Percentiles rank a stretch among this genome's conserved stretches.
Conservation (phyloP, 2,888 invertebrate genomes). For the Tromatobia lineatoria region DNA sequence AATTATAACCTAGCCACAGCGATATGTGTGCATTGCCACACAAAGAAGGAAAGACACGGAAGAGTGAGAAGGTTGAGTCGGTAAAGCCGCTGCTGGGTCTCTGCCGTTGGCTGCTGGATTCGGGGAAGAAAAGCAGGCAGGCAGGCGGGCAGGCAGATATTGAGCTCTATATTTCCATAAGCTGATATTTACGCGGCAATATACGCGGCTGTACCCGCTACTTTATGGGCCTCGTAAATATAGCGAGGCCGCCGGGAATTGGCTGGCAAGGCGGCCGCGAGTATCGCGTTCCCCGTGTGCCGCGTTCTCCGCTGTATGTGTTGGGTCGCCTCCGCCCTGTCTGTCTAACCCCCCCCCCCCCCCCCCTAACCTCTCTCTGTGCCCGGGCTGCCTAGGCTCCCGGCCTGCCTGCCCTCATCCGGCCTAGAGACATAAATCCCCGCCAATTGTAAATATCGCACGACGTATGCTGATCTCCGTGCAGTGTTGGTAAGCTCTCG, state of each 20-base stretch:
- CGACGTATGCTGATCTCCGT: slow-evolving; percentile 82
- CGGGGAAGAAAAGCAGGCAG: slow-evolving; percentile 72
- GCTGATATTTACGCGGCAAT: slow-evolving; percentile 87
- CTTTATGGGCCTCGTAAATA: slow-evolving; percentile 85
- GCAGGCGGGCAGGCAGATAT: slow-evolving; percentile 85
- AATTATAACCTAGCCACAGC: slow-evolving; percentile 25
- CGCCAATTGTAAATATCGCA: slow-evolving; percentile 84
- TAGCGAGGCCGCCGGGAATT: slow-evolving; percentile 84
- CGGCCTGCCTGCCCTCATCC: slow-evolving; percentile 67
- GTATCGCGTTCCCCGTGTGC: slow-evolving; percentile 72
- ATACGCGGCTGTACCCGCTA: slow-evolving; percentile 84
- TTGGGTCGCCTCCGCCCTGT: slow-evolving; percentile 35
- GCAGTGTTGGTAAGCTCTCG: slow-evolving; percentile 65
- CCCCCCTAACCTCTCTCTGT: slow-evolving; percentile 67
- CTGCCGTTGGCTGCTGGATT: slow-evolving; percentile 65
- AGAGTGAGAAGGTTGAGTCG: slow-evolving; percentile 39
- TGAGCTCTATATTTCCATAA: slow-evolving; percentile 88
- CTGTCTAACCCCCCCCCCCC: slow-evolving; percentile 61
- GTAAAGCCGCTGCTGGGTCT: slow-evolving; percentile 41
- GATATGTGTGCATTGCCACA: slow-evolving; percentile 11
- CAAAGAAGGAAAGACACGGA: slow-evolving; percentile 37
- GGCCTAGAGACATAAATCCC: slow-evolving; percentile 80
- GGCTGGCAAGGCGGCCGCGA: slow-evolving; percentile 83
- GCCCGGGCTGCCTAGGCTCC: slow-evolving; percentile 64
- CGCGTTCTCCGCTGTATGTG: slow-evolving; percentile 56